A percentile compares a stretch with the other conserved stretches of the same genome.
These are phyloP conservation scores for Trichechus manatus DNA, from an alignment of 2,113 vertebrate species.

Conservation along the genomic window DNA sequence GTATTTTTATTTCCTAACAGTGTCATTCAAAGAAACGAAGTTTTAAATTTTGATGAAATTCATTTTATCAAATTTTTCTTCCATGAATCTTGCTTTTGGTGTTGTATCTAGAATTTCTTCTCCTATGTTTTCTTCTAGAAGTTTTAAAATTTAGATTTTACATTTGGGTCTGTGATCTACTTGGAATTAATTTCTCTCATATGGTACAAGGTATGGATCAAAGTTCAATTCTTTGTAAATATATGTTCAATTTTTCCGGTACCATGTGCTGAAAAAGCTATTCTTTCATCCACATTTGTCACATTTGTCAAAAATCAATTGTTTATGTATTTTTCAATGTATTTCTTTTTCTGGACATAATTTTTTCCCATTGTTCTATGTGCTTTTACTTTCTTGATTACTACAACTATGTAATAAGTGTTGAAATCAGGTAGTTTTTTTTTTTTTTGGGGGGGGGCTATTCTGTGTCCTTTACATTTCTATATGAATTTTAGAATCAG, in stretches of 20 bases:
- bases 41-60: slow-evolving; percentile 41
- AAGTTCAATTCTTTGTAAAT: background rate
- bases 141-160: background rate
- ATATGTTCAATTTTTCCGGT: background rate
- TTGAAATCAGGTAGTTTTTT: background rate
- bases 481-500: background rate
- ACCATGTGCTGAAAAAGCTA: background rate
- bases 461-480: slow-evolving; percentile 4
- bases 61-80: background rate
- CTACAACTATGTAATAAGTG: background rate
- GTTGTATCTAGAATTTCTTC: background rate
- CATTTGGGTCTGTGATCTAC: background rate
- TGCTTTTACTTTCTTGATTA: background rate
- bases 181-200: background rate
- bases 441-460: background rate
- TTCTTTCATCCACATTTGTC: background rate
- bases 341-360: background rate
- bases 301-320: background rate
- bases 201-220: background rate
- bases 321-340: background rate
- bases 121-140: background rate
- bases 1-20: background rate
- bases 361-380: background rate
- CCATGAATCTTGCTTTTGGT: background rate
- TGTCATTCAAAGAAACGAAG: slow-evolving; percentile 40